A percentile compares a stretch with the other conserved stretches of the same genome.
phyloP scores from a whole-genome alignment of 2,797 vertebrate species.

The Zalophus californianus region DNA sequence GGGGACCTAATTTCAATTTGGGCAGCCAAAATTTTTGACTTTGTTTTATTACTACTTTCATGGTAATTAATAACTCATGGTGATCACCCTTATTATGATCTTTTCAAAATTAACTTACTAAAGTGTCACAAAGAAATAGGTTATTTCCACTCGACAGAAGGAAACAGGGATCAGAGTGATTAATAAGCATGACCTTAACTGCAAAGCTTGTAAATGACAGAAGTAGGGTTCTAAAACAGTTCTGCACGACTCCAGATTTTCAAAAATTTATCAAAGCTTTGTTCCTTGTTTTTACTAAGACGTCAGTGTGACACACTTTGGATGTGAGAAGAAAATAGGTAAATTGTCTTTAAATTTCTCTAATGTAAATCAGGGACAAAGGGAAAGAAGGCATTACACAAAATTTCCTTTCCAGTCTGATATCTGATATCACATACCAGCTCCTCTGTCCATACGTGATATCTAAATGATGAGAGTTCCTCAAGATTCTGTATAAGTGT shows the following conservation, averaged over 20 bases:
- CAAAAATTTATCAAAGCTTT: slow-evolving; percentile 19
- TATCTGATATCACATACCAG: not conserved
- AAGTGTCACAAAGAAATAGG: slow-evolving; percentile 18
- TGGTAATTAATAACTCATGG: not conserved
- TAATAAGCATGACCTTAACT: not conserved
- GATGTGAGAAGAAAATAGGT: not conserved
- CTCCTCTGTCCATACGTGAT: not conserved
- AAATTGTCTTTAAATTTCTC: slow-evolving; percentile 10
- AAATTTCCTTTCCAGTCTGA: not conserved
- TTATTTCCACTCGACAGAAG: not conserved
- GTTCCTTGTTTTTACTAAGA: slow-evolving; percentile 35
- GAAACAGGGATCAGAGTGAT: not conserved
- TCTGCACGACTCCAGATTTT: not conserved
- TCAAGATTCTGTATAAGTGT: not conserved
- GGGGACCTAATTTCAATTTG: not conserved
- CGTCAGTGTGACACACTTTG: not conserved
- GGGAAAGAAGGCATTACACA: not conserved
- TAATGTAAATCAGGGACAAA: not conserved
- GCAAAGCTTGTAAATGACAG: not conserved
- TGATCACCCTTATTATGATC: not conserved
- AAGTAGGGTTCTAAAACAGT: not conserved
- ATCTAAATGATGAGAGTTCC: not conserved
- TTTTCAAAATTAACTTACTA: slow-evolving; percentile 36
- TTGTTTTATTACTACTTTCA: slow-evolving; percentile 23
- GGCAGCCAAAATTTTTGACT: not conserved